Conservation (phyloP, 2,113 vertebrate genomes). For the Oplegnathus fasciatus region DNA sequence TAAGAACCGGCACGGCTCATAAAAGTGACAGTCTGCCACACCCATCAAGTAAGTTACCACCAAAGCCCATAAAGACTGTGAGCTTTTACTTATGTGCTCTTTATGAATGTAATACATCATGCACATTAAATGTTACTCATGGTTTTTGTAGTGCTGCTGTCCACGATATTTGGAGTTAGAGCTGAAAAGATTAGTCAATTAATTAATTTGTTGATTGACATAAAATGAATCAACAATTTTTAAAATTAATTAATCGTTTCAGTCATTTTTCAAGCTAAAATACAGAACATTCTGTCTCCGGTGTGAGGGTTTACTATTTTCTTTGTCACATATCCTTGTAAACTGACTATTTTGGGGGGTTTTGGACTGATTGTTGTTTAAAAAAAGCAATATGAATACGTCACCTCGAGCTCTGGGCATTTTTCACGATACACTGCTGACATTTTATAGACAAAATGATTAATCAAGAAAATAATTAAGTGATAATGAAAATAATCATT, state of each 20-base stretch:
- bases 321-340: not conserved
- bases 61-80: not conserved
- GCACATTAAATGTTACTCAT: not conserved
- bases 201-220: not conserved
- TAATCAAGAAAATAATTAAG: constrained; percentile 1
- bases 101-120: not conserved
- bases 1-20: constrained; percentile 58
- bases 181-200: not conserved
- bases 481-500: not conserved
- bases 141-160: not conserved
- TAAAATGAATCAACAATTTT: not conserved
- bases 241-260: not conserved
- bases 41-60: constrained; percentile 41
- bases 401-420: not conserved
- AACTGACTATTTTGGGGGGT: not conserved
- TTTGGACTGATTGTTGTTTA: not conserved
- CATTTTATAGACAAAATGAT: not conserved
- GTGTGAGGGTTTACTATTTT: not conserved
- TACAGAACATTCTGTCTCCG: not conserved
- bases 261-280: not conserved
- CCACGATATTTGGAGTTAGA: not conserved
- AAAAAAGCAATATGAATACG: not conserved
- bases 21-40: constrained; percentile 65
- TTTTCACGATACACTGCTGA: not conserved
- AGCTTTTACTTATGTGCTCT: constrained; percentile 5